phyloP scores from a whole-genome alignment of 2,797 vertebrate genomes.

The Alectoris magna region DNA sequence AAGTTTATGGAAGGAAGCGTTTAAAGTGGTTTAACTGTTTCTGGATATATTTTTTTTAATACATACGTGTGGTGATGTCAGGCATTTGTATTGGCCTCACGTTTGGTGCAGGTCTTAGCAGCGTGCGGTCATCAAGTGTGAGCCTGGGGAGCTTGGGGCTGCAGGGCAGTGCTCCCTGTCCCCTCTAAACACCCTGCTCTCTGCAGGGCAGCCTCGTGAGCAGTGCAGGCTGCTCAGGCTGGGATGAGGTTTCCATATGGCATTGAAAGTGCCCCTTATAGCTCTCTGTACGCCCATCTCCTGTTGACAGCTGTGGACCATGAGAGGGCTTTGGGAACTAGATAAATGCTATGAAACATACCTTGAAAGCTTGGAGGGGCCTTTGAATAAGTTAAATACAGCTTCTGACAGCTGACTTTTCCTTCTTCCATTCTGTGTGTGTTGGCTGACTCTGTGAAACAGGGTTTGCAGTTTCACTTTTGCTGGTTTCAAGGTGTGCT shows the following conservation, averaged over 20 bases:
- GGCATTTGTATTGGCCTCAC: background rate
- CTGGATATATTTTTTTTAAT: background rate
- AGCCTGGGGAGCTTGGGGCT: background rate
- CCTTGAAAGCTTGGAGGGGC: background rate
- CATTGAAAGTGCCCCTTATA: background rate
- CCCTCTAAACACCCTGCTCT: background rate
- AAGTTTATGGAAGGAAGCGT: background rate
- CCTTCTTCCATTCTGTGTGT: background rate
- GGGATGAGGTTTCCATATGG: background rate
- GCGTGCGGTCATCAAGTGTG: background rate
- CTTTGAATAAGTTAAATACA: background rate
- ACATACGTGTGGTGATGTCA: background rate
- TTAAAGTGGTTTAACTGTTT: background rate
- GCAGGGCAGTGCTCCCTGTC: background rate
- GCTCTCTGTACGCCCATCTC: background rate
- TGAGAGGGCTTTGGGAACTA: background rate
- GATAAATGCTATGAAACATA: background rate
- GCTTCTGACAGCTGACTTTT: background rate
- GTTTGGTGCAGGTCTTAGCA: background rate
- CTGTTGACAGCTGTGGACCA: background rate
- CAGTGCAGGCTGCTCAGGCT: background rate
- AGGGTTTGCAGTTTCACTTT: background rate
- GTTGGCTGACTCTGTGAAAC: background rate
- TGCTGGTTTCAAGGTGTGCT: background rate
- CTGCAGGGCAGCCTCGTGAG: background rate